Percentiles rank a stretch among this genome's conserved stretches.
These are phyloP conservation scores for Mus caroli DNA, from an alignment of 2,797 vertebrate species.

Conservation along the genomic window DNA sequence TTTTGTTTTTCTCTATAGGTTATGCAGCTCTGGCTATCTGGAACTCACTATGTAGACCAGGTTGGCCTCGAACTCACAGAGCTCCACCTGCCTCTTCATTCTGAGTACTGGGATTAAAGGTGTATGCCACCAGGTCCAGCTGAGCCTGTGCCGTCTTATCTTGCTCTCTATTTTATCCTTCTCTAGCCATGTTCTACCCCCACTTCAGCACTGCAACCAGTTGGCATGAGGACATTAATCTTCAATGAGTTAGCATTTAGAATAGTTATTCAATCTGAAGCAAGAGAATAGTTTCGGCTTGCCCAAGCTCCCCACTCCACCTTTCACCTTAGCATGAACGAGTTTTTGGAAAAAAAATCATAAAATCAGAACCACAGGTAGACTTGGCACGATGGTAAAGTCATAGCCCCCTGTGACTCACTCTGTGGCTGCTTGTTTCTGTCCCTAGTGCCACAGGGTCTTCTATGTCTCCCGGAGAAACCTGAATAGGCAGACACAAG, in stretches of 20 bases:
- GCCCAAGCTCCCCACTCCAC: slow-evolving; percentile 50
- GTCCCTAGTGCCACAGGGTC: slow-evolving; percentile 13
- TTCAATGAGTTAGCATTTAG: slow-evolving; percentile 81
- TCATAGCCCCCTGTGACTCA: neutral
- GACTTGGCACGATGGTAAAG: neutral
- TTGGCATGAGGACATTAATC: slow-evolving; percentile 65
- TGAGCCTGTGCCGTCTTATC: slow-evolving; percentile 41
- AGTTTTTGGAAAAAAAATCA: slow-evolving; percentile 49
- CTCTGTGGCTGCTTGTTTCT: neutral
- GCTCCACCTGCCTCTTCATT: neutral
- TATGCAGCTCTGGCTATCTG: neutral
- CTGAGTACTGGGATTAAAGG: neutral
- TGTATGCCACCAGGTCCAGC: neutral
- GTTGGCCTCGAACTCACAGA: neutral
- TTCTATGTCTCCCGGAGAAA: slow-evolving; percentile 57
- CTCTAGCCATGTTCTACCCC: slow-evolving; percentile 1
- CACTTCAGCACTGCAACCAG: slow-evolving; percentile 40
- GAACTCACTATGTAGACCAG: neutral
- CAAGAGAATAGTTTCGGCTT: slow-evolving; percentile 72
- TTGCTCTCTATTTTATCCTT: slow-evolving; percentile 4
- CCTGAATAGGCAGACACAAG: slow-evolving; percentile 66
- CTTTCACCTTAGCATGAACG: slow-evolving; percentile 56
- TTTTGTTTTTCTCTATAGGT: neutral
- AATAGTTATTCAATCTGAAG: slow-evolving; percentile 72
- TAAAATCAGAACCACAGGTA: slow-evolving; percentile 40